Base-by-base conservation (phyloP, 2,797 vertebrate species). In the Epinephelus awoara region DNA sequence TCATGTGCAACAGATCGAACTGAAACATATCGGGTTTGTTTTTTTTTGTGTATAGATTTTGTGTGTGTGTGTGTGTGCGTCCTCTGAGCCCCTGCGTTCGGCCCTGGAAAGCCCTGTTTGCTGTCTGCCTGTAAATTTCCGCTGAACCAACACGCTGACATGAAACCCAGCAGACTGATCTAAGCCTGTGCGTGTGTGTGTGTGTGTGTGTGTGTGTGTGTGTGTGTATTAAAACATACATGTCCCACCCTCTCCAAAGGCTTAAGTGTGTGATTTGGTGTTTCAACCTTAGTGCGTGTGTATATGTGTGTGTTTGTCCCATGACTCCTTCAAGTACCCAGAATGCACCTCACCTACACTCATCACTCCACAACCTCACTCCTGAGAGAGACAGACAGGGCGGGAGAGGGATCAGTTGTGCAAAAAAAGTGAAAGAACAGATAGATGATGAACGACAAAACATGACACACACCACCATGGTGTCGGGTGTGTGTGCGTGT, bases 341-440 rank as follows among this genome's bases (percentile, higher is more conserved):
- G 61, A 72, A 87, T 85, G 85, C 87, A 87, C 72, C 75, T 81
- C 66, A 69, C 72, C 57, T 62, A 6, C 76, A 40, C 59, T 83
- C 74, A 69, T 77, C 42, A 11, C 65, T 75, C 38, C 52, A 66
- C 44, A 21, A 3, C 34, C 38, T 72, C 52, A 72, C 15, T 71
- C 69, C 66, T 15, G 2, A 80, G 54, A 72, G 67, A 66, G 17
- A 46, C 49, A 18, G 3, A 57, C 10, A 18, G 51, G 18, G 19
- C 14, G 23, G 50, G 25, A 62, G 44, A n/a, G 42, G 51, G 62
- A 77, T 78, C 46, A 72, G 51, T 57, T 47, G 49, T 64, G 49
- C 4, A 50, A 73, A 77, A 77, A 57, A 66, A 82, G 21, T 67
- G 56, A 73, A 23, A 64, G 54, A 79, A 49, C 49, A 51, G 58